Evolutionary conservation across 1,140 invertebrate genomes (phyloP), one percentile per base, ranked within the genome.

Genomic region (Bombus vancouverensis): DNA sequence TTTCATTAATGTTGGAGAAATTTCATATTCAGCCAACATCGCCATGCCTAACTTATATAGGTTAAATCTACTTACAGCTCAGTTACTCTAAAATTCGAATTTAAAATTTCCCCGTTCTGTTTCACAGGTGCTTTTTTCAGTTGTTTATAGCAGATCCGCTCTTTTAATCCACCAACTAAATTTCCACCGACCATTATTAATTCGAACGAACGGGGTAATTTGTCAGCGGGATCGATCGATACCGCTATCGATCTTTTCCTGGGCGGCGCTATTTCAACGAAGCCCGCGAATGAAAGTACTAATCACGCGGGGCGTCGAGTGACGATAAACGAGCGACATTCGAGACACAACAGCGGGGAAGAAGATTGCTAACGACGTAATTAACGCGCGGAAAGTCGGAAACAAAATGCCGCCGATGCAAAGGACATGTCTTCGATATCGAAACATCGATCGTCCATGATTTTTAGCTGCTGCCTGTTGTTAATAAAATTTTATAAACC

Each of bases 321-420:
- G 53, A 59, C 83, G 75, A 71, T 77, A 84, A 80, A 85, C 83
- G 83, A 85, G 53, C 77, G 83, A 85, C 77, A 85, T 84, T 84
- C 83, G 83, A 84, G 83, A 84, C 53, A 73, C 77, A 80, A 72
- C 77, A 62, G 1, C 28, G 57, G 8, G 68, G 28, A 84, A 72
- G 83, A 85, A 80, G 39, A 62, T 79, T 25, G 53, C 77, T 80
- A 80, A 85, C 77, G 83, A 85, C 57, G 83, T 80, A 80, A 80
- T 85, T 85, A 80, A 47, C 68, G 75, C 39, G 39, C n/a, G 66
- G 79, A 65, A 80, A 80, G 39, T 84, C 53, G 76, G 66, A 32
- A 78, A 71, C 39, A n/a, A 28, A 39, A 59, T 34, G 28, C 57
- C 37, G 34, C 5, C 8, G 59, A 66, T 53, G 32, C 57, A 84